phyloP scores from a whole-genome alignment of 2,113 vertebrate genomes.

The Pogona vitticeps region DNA sequence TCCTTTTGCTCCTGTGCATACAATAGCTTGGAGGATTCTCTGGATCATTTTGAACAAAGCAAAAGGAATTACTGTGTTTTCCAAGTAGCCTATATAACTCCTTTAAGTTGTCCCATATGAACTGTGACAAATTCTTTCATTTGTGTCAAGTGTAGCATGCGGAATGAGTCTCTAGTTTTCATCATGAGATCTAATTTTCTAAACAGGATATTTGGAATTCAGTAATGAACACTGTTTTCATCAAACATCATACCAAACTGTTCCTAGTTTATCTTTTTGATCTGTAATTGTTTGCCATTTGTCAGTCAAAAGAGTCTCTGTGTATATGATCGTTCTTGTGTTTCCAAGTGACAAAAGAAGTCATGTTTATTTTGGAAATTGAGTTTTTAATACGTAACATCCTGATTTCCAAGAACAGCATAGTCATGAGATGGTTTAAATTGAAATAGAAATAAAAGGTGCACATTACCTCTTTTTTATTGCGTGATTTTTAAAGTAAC shows the following conservation, averaged over 20 bases:
- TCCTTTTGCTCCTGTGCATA: neutral
- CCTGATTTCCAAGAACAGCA: constrained; percentile 3
- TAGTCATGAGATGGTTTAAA: neutral
- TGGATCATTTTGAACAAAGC: too few species aligned
- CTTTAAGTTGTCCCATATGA: too few species aligned
- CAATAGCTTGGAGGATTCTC: too few species aligned
- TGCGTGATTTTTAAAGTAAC: neutral
- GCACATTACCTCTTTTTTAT: neutral
- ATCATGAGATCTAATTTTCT: neutral
- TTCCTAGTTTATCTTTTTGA: constrained; percentile 9
- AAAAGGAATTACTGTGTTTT: too few species aligned
- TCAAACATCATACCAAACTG: neutral
- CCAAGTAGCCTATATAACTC: too few species aligned
- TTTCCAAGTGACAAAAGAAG: constrained; percentile 18
- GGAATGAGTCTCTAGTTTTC: neutral
- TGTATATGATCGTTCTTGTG: accelerated
- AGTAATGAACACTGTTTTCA: constrained; percentile 15
- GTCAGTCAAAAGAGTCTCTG: constrained; percentile 20
- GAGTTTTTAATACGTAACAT: constrained; percentile 15
- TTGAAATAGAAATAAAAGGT: constrained; percentile 21
- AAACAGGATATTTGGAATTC: neutral
- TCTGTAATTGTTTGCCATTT: neutral
- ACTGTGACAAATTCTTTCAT: too few species aligned
- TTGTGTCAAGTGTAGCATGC: too few species aligned
- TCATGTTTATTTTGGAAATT: constrained; percentile 8